Evolutionary conservation across 1,140 invertebrate species (phyloP).

Genomic region (Lepidurus couesii): DNA sequence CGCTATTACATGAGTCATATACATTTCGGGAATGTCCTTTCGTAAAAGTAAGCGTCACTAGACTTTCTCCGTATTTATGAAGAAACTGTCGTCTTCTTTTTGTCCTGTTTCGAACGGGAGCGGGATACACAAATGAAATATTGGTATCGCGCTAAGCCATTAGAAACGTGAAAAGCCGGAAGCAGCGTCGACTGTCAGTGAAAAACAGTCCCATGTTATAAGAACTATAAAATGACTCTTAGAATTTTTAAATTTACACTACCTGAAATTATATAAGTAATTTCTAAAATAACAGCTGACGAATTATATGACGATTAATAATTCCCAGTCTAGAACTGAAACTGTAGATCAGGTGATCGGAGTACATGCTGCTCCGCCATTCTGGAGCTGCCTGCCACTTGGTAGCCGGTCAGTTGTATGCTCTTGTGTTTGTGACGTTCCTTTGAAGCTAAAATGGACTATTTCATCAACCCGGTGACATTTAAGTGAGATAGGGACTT

Average conservation of each 20-base stretch:
- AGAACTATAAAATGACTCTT: too few relatives aligned
- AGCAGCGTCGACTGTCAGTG: neutral
- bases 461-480: constrained; percentile 14
- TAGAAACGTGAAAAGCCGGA: constrained; percentile 21
- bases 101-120: neutral
- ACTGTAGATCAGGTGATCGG: neutral
- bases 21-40: neutral
- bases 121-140: neutral
- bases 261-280: too few relatives aligned
- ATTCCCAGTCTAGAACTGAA: neutral
- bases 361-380: neutral
- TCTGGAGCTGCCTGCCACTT: constrained; percentile 20
- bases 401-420: constrained; percentile 17
- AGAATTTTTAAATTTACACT: too few relatives aligned
- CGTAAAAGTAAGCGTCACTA: neutral
- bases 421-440: constrained; percentile 18
- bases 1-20: neutral
- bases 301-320: too few relatives aligned
- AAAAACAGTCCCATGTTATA: neutral
- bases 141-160: neutral
- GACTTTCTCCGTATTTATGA: neutral
- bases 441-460: constrained; percentile 16
- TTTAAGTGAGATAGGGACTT: constrained; percentile 1
- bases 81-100: neutral
- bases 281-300: too few relatives aligned